Conservation (phyloP, 2,797 vertebrate species). For the Phataginus tricuspis region DNA sequence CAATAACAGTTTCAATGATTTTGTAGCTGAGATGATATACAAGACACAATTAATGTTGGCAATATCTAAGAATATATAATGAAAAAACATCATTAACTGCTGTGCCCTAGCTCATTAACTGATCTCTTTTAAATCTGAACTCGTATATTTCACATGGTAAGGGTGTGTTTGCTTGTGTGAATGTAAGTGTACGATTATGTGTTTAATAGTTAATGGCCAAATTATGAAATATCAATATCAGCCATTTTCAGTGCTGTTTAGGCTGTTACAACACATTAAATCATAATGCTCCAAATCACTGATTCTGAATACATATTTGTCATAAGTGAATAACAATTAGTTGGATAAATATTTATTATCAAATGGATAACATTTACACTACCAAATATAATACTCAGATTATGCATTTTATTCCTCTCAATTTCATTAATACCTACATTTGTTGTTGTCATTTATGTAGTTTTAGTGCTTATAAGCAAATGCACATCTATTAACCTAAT, state of each 20-base stretch:
- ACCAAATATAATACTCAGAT: neutral
- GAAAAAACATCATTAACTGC: slow-evolving; percentile 15
- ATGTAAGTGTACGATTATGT: neutral
- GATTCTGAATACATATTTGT: neutral
- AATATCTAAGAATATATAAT: slow-evolving; percentile 57
- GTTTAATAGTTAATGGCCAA: slow-evolving; percentile 53
- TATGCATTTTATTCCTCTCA: neutral
- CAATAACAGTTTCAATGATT: slow-evolving; percentile 53
- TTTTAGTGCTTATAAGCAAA: neutral
- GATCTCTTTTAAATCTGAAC: slow-evolving; percentile 16
- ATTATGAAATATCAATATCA: slow-evolving; percentile 24
- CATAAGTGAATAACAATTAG: slow-evolving; percentile 31
- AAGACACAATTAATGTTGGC: neutral
- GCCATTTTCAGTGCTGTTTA: neutral
- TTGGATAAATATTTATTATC: slow-evolving; percentile 4
- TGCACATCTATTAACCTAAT: neutral
- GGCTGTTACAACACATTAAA: neutral
- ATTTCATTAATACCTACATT: neutral
- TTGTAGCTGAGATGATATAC: slow-evolving; percentile 47
- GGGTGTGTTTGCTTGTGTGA: neutral
- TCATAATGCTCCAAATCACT: neutral
- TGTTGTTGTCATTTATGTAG: neutral
- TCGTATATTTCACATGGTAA: neutral
- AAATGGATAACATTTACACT: neutral
- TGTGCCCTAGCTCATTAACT: neutral